Conservation (phyloP, 2,113 vertebrate species). For the Microcebus griseorufus region DNA sequence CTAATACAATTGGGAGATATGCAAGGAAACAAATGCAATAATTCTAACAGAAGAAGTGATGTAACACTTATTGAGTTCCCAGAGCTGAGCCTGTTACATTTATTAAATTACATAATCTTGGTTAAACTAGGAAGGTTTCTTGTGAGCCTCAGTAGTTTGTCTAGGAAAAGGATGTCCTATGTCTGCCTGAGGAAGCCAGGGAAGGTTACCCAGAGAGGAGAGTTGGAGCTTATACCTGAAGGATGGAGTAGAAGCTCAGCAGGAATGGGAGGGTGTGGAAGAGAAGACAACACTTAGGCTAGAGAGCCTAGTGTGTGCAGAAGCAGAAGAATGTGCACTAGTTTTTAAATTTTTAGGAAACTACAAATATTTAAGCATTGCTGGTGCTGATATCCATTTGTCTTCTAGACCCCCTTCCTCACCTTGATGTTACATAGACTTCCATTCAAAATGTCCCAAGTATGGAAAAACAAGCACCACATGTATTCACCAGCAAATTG, state of each 20-base stretch:
- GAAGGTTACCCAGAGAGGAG: background rate
- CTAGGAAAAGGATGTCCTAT: background rate
- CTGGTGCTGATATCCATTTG: background rate
- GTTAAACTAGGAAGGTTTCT: conserved; percentile 20
- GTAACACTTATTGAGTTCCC: background rate
- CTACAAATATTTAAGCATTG: background rate
- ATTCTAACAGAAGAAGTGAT: background rate
- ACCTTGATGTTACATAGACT: background rate
- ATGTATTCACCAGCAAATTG: too few species aligned
- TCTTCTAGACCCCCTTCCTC: background rate
- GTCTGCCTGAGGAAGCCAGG: background rate
- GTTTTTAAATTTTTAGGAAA: background rate
- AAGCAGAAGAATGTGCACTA: background rate
- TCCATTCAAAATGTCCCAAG: background rate
- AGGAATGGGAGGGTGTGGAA: background rate
- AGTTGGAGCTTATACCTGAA: background rate
- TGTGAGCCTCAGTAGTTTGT: background rate
- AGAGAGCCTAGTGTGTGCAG: background rate
- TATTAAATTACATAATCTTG: background rate
- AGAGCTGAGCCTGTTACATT: background rate
- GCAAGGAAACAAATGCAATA: background rate
- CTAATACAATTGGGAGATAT: background rate
- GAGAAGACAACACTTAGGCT: background rate
- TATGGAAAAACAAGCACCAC: too few species aligned
- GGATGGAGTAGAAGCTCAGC: background rate